A percentile compares a stretch with the other conserved stretches of the same genome.
These are phyloP conservation scores for Ormia ochracea DNA, from an alignment of 2,888 invertebrate genomes.

Conservation along the genomic window DNA sequence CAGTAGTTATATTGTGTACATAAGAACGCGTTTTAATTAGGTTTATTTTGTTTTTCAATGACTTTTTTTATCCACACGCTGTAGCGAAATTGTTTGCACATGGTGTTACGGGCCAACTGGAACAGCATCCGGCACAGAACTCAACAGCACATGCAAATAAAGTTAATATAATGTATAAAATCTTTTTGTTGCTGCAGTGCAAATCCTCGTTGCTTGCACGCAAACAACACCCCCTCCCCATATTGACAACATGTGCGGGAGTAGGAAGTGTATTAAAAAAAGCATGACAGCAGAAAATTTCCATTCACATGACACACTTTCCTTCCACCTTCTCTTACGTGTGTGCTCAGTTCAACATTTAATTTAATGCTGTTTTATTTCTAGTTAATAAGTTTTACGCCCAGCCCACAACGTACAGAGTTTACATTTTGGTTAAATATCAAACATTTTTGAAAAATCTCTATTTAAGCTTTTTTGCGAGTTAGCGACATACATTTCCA, in stretches of 20 bases:
- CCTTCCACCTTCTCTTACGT: neutral
- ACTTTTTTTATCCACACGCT: constrained; percentile 36
- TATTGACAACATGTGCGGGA: neutral
- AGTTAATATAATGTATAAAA: constrained; percentile 28
- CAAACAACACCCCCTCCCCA: neutral
- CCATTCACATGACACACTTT: neutral
- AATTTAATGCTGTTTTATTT: no score
- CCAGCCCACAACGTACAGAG: no score
- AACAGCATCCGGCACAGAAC: neutral
- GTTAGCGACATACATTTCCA: neutral
- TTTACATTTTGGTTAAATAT: neutral
- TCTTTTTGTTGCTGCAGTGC: constrained; percentile 1
- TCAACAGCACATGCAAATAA: neutral
- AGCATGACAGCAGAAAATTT: constrained; percentile 17
- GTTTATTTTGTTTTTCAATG: constrained; percentile 47
- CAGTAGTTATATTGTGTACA: constrained; percentile 5
- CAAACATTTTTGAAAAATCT: constrained; percentile 9
- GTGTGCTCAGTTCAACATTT: neutral
- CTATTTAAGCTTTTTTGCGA: constrained; percentile 2
- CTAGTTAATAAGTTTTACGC: no score
- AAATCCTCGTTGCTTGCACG: neutral
- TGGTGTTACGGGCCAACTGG: constrained; percentile 24
- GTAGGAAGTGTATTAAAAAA: neutral
- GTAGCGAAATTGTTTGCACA: constrained; percentile 43
- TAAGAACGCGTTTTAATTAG: constrained; percentile 56